A percentile compares a stretch with the other conserved stretches of the same genome.
phyloP scores from a whole-genome alignment of 2,797 vertebrate species.

The Enteromius unitaeniatus region DNA sequence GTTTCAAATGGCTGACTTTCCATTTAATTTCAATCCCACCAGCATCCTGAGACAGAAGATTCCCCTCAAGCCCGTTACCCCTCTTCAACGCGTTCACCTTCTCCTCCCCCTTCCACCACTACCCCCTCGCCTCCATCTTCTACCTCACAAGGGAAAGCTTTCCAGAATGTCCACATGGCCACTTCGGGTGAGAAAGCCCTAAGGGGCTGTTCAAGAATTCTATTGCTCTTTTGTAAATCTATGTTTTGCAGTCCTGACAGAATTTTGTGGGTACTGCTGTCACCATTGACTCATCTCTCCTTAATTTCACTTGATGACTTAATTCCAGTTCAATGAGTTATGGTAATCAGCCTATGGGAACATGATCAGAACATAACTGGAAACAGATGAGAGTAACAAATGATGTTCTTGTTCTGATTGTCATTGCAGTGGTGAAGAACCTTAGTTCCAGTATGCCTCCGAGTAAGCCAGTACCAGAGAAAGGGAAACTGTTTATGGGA shows the following conservation, averaged over 20 bases:
- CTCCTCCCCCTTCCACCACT: conserved; percentile 60
- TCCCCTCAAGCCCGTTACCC: conserved; percentile 73
- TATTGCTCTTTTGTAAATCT: conserved; percentile 5
- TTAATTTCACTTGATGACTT: conserved; percentile 56
- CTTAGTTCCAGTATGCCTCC: conserved; percentile 32
- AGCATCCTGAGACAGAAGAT: conserved; percentile 78
- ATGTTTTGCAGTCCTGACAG: conserved; percentile 21
- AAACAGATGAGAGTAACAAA: conserved; percentile 57
- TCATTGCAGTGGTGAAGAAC: conserved; percentile 66
- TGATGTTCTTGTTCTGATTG: conserved; percentile 46
- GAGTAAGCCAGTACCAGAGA: conserved; percentile 56
- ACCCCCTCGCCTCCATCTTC: conserved; percentile 25
- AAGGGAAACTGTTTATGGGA: conserved; percentile 68
- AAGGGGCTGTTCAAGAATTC: not conserved
- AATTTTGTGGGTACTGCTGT: conserved; percentile 51
- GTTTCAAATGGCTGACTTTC: not conserved
- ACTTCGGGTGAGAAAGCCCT: conserved; percentile 71
- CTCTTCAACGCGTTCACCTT: conserved; percentile 46
- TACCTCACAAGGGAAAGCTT: conserved; percentile 45
- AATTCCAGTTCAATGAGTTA: conserved; percentile 55
- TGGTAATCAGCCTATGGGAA: conserved; percentile 59
- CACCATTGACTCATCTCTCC: conserved; percentile 55
- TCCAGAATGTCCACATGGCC: conserved; percentile 71
- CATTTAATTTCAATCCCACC: conserved; percentile 41
- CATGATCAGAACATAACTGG: conserved; percentile 53